phyloP scores from a whole-genome alignment of 2,797 vertebrate species.

The Pangasius macronema region DNA sequence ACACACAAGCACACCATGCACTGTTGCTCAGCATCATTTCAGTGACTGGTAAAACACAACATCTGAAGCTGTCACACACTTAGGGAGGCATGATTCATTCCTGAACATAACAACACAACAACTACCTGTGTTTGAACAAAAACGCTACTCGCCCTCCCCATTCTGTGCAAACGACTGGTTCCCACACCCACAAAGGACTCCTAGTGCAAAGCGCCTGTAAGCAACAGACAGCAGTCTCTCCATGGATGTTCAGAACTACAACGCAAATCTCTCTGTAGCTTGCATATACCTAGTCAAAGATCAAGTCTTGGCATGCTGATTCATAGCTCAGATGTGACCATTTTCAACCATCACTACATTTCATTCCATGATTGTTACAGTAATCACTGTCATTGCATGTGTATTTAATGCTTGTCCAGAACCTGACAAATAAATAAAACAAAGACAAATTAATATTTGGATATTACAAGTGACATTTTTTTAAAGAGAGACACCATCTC shows the following conservation, averaged over 20 bases:
- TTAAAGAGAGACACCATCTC: conserved; percentile 61
- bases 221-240: conserved; percentile 71
- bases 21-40: conserved; percentile 55
- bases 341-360: conserved; percentile 51
- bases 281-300: conserved; percentile 59
- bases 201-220: conserved; percentile 48
- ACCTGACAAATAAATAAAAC: conserved; percentile 64
- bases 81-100: conserved; percentile 51
- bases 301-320: conserved; percentile 66
- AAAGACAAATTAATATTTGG: conserved; percentile 66
- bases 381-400: conserved; percentile 64
- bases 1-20: conserved; percentile 41
- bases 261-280: conserved; percentile 66
- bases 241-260: conserved; percentile 68
- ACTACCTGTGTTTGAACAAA: conserved; percentile 55
- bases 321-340: conserved; percentile 47
- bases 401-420: conserved; percentile 62
- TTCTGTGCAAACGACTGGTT: conserved; percentile 65
- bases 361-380: conserved; percentile 67
- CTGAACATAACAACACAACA: conserved; percentile 60
- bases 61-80: conserved; percentile 55
- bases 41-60: conserved; percentile 56
- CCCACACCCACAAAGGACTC: conserved; percentile 65
- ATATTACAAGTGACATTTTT: conserved; percentile 53
- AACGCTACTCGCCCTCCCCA: conserved; percentile 52